Base-by-base conservation (phyloP, 2,113 vertebrate species). In the Malaclemys terrapin region DNA sequence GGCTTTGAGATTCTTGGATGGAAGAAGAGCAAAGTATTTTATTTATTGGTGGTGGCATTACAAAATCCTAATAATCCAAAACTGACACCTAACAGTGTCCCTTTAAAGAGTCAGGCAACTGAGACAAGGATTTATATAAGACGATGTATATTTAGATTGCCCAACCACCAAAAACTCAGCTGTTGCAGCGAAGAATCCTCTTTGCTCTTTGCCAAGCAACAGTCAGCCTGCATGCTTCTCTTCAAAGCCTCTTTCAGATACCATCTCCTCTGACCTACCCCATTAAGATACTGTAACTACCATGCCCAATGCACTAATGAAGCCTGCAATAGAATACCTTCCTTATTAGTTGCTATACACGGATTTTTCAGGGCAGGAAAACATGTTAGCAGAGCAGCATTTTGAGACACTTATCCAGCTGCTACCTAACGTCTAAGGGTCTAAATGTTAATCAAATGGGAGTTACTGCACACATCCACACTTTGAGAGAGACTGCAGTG, bases 371-470 rank as follows among this genome's bases (percentile, higher is more conserved):
- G 27, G 27, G 45, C 65, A 72, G 87, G 76, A n/a, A 84, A 81
- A 20, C 3, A 38, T 27, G 82, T 84, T 52, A 19, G 13, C 17
- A 3, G 38, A 16, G 14, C 84, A 59, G 19, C 24, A 16, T 24
- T 0, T 47, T 80, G n/a, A 54, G 57, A 2, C 2, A 2, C 0
- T 0, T 16, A 5, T 19, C 80, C 0, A 0, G 69, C 80, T 89
- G 53, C 53, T 82, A 86, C 53, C 52, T 57, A 27, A 82, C 38
- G 47, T 84, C 57, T 78, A 65, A 65, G 53, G 50, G 57, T 22
- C 72, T 76, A 76, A 76, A 76, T 76, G 22, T 42, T 12, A 45
- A 76, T 38, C 20, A 25, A 45, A 45, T 76, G 72, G 84, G 35
- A 91, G 31, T 0, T 0, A 89, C 59, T 50, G 1, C 54, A 27